phyloP scores from a whole-genome alignment of 2,888 invertebrate species.

The Tachina grossa region DNA sequence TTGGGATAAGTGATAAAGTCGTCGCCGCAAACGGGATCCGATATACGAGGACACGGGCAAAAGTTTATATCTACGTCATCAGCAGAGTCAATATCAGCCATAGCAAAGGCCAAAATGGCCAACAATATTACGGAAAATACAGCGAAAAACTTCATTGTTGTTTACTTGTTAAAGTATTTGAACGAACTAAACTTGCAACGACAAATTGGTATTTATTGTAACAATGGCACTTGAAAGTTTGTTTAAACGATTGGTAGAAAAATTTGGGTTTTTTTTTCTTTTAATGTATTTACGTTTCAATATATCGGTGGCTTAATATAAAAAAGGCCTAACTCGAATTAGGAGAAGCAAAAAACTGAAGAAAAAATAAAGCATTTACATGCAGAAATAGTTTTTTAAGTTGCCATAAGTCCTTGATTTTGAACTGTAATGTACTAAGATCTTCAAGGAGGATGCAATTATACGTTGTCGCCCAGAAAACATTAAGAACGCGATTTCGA shows the following conservation, averaged over 20 bases:
- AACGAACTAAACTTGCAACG: conserved; percentile 47
- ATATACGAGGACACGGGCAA: conserved; percentile 73
- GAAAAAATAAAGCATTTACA: no score
- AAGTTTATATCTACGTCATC: conserved; percentile 9
- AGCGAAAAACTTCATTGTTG: conserved; percentile 69
- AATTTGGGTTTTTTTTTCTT: not conserved
- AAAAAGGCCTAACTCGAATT: no score
- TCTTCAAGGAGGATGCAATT: no score
- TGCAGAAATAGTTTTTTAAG: no score
- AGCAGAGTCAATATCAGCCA: conserved; percentile 42
- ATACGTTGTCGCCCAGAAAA: no score
- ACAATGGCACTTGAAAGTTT: conserved; percentile 27
- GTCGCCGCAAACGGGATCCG: conserved; percentile 74
- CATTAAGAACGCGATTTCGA: no score
- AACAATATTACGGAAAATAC: conserved; percentile 72
- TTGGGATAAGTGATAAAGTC: conserved; percentile 76
- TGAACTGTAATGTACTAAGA: no score
- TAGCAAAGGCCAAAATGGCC: conserved; percentile 66
- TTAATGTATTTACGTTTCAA: not conserved
- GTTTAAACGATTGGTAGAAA: conserved; percentile 35
- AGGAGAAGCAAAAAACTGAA: no score
- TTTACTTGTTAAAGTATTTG: conserved; percentile 39
- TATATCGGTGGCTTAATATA: no score
- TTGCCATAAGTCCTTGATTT: no score
- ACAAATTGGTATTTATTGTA: conserved; percentile 20